phyloP scores from a whole-genome alignment of 2,888 invertebrate species.

The Platynereis dumerilii region DNA sequence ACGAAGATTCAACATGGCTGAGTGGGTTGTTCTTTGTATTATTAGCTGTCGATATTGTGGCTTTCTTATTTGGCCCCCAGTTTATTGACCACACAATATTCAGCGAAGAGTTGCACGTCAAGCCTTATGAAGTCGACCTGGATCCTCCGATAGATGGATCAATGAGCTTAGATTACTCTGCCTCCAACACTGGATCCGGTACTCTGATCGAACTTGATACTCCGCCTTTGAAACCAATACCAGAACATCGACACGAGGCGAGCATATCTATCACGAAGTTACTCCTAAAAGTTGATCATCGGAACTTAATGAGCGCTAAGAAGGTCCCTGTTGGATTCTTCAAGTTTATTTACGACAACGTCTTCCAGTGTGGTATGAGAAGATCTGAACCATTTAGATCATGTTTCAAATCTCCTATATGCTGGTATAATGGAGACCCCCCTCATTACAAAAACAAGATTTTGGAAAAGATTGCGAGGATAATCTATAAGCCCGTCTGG shows the following conservation, averaged over 20 bases:
- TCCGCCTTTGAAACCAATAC: no score
- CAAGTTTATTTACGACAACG: conserved; percentile 31
- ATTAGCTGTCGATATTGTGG: conserved; percentile 47
- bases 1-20: conserved; percentile 50
- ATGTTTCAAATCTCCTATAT: conserved; percentile 36
- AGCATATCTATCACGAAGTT: conserved; percentile 33
- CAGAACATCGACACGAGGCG: not conserved
- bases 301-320: conserved; percentile 32
- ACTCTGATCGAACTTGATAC: conserved; percentile 29
- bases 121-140: conserved; percentile 49
- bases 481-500: conserved; percentile 19
- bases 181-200: not conserved
- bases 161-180: conserved; percentile 20
- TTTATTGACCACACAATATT: conserved; percentile 53
- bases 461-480: no score
- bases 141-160: conserved; percentile 32
- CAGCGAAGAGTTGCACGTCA: conserved; percentile 49
- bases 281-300: conserved; percentile 35
- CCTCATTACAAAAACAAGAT: no score
- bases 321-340: conserved; percentile 35
- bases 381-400: conserved; percentile 35
- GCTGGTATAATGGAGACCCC: no score
- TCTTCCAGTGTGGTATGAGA: conserved; percentile 33
- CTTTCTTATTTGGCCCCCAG: conserved; percentile 54
- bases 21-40: conserved; percentile 50